phyloP scores from a whole-genome alignment of 2,888 invertebrate species.

The Rhagium mordax region DNA sequence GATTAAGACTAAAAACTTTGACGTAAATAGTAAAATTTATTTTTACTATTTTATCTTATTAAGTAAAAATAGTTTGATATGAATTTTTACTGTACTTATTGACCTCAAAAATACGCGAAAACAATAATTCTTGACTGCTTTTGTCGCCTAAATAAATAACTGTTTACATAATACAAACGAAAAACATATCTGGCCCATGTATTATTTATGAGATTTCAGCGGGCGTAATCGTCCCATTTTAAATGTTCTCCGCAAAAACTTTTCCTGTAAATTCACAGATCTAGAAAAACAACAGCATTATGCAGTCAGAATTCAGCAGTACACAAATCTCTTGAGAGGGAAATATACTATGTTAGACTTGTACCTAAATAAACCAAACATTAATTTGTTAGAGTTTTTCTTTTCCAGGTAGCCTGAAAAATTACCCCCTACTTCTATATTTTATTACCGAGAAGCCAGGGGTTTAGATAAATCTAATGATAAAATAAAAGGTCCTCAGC shows the following conservation, averaged over 20 bases:
- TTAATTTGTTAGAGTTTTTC: slow-evolving; percentile 11
- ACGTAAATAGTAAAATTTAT: no score
- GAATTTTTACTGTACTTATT: no score
- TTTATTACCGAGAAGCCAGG: slow-evolving; percentile 10
- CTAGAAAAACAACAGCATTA: neutral
- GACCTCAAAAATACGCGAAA: no score
- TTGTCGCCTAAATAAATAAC: neutral
- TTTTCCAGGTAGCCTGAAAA: slow-evolving; percentile 1
- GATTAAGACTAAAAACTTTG: no score
- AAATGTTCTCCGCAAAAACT: neutral
- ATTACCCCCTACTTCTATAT: slow-evolving; percentile 12
- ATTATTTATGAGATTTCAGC: neutral
- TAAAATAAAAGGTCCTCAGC: slow-evolving; percentile 12
- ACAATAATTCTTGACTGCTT: neutral
- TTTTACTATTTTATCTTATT: no score
- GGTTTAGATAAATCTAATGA: slow-evolving; percentile 25
- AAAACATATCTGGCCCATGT: neutral
- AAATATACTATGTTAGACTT: neutral
- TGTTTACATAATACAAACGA: neutral
- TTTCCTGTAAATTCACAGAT: neutral
- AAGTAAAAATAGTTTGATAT: no score
- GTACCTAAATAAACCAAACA: slow-evolving; percentile 9
- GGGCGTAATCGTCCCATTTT: neutral
- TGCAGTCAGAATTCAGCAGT: neutral
- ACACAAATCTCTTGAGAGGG: neutral